Evolutionary conservation across 2,113 vertebrate genomes (phyloP).

Genomic region (Aramus guarauna): DNA sequence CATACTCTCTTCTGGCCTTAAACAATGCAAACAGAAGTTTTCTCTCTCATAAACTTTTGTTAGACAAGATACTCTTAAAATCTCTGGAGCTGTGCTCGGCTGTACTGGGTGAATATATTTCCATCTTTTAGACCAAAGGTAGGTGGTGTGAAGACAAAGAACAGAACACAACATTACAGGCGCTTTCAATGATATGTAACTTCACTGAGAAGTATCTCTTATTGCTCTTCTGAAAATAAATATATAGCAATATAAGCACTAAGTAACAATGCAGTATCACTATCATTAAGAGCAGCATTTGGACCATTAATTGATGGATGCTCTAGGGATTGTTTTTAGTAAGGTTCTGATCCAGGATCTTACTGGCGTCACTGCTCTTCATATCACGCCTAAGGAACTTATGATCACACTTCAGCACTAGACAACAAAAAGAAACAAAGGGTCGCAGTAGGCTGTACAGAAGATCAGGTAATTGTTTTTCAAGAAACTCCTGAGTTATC

Average conservation of each 20-base stretch:
- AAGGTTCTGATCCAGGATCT: not conserved
- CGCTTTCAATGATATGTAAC: not conserved
- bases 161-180: not conserved
- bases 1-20: not conserved
- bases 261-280: not conserved
- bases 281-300: not conserved
- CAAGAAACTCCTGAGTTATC: not conserved
- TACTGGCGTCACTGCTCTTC: not conserved
- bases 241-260: not conserved
- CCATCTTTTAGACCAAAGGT: not conserved
- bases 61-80: constrained; percentile 21
- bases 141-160: not conserved
- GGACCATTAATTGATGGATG: not conserved
- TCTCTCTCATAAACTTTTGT: not conserved
- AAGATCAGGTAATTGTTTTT: not conserved
- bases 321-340: not conserved
- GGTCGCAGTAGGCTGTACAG: not conserved
- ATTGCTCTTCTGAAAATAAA: not conserved
- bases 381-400: not conserved
- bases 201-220: not conserved
- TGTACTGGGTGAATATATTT: not conserved
- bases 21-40: constrained; percentile 7
- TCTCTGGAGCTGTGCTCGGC: not conserved
- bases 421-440: not conserved
- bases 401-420: not conserved